phyloP scores from a whole-genome alignment of 2,888 invertebrate species.

The Agapostemon virescens region DNA sequence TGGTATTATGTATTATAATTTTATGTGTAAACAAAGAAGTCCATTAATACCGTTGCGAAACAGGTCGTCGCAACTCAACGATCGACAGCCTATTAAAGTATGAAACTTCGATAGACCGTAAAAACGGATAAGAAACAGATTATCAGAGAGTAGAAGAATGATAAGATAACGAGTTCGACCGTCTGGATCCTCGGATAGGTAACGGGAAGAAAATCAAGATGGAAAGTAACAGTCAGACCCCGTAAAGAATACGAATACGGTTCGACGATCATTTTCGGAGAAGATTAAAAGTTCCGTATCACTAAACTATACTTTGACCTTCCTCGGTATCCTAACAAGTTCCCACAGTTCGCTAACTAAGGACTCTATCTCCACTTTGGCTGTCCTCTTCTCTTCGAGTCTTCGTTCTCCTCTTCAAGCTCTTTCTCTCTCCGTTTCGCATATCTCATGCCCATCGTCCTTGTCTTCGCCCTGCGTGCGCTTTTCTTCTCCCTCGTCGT shows the following conservation, averaged over 20 bases:
- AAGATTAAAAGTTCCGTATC: constrained; percentile 72
- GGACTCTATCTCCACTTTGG: not conserved
- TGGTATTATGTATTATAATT: too few relatives aligned
- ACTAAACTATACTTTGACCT: constrained; percentile 64
- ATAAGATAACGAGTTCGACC: constrained; percentile 36
- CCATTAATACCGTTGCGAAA: constrained; percentile 47
- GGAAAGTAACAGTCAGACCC: constrained; percentile 45
- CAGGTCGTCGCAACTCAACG: constrained; percentile 24
- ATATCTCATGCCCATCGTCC: constrained; percentile 17
- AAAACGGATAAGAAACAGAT: constrained; percentile 59
- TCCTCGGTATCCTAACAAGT: constrained; percentile 19
- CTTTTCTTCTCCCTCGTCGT: constrained; percentile 22
- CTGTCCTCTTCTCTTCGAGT: not conserved
- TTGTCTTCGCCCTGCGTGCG: constrained; percentile 39
- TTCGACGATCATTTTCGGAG: constrained; percentile 66
- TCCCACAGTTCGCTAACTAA: constrained; percentile 34
- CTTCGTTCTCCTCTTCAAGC: not conserved
- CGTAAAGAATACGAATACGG: constrained; percentile 48
- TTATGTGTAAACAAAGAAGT: constrained; percentile 1
- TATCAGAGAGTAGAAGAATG: constrained; percentile 40
- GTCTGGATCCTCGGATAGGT: constrained; percentile 36
- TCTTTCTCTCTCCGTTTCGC: constrained; percentile 11
- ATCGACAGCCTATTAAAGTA: constrained; percentile 44
- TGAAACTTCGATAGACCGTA: constrained; percentile 49
- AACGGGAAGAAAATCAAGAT: constrained; percentile 38